Evolutionary conservation across 2,888 invertebrate species (phyloP).

Genomic region (Epiblema foenella): DNA sequence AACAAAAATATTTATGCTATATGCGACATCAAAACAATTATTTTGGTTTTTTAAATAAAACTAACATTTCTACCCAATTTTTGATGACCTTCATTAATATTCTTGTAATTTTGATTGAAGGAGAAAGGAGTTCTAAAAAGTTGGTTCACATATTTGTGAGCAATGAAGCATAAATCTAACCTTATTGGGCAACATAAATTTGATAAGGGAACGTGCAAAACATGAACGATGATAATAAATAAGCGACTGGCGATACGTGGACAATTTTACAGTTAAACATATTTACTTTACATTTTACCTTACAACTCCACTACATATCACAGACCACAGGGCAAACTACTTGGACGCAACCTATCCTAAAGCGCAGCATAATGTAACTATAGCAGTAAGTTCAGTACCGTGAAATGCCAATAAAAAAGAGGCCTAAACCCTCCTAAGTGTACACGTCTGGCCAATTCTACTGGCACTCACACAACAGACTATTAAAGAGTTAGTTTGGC

Average conservation of each 20-base stretch:
- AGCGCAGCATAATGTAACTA: constrained; percentile 25
- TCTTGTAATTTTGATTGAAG: no score
- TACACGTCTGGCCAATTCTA: no score
- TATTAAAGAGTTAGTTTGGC: no score
- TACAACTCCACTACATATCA: constrained; percentile 61
- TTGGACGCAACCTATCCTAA: constrained; percentile 54
- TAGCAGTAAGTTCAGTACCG: background rate
- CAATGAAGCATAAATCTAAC: constrained; percentile 13
- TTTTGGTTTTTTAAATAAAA: background rate
- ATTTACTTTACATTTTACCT: constrained; percentile 34
- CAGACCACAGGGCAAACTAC: constrained; percentile 61
- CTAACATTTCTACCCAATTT: background rate
- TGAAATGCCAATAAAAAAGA: no score
- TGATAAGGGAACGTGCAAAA: background rate
- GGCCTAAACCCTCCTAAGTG: no score
- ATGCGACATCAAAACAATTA: background rate
- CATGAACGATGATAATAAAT: constrained; percentile 17
- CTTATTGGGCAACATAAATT: constrained; percentile 29
- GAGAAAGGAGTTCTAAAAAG: background rate
- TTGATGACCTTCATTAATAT: background rate
- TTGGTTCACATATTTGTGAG: constrained; percentile 1
- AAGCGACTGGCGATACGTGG: constrained; percentile 30
- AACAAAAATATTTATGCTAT: background rate
- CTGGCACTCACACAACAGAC: no score
- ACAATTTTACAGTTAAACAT: constrained; percentile 44